Evolutionary conservation across 2,113 vertebrate genomes (phyloP).

Genomic region (Cryptomyrus ogoouensis): DNA sequence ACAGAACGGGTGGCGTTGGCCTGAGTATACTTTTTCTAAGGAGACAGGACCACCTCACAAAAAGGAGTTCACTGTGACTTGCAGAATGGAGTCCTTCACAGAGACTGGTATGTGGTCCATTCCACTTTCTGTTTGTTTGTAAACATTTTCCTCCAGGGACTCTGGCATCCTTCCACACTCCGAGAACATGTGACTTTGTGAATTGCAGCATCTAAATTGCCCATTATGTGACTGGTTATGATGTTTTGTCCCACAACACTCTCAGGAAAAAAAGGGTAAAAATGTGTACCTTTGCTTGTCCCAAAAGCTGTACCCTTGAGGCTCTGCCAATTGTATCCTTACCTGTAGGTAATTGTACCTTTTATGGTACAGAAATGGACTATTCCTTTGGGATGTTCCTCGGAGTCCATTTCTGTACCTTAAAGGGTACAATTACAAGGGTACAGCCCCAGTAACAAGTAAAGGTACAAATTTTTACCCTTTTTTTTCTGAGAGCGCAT

Average conservation of each 20-base stretch:
- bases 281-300: too few species aligned
- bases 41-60: conserved; percentile 74
- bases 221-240: not conserved
- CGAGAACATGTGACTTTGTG: not conserved
- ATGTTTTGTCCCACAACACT: not conserved
- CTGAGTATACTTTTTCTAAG: conserved; percentile 70
- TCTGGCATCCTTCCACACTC: not conserved
- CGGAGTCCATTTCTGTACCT: too few species aligned
- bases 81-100: conserved; percentile 69
- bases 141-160: not conserved
- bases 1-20: conserved; percentile 76
- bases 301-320: too few species aligned
- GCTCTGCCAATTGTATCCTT: too few species aligned
- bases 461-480: too few species aligned
- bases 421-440: too few species aligned
- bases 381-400: too few species aligned
- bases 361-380: too few species aligned
- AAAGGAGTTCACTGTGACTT: conserved; percentile 78
- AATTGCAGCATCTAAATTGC: not conserved
- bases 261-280: too few species aligned
- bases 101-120: conserved; percentile 66
- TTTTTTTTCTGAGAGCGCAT: too few species aligned
- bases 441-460: too few species aligned
- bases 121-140: not conserved
- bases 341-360: too few species aligned